A percentile compares a stretch with the other conserved stretches of the same genome.
These are phyloP conservation scores for Melanchra persicariae DNA, from an alignment of 2,888 invertebrate genomes.

Conservation along the genomic window DNA sequence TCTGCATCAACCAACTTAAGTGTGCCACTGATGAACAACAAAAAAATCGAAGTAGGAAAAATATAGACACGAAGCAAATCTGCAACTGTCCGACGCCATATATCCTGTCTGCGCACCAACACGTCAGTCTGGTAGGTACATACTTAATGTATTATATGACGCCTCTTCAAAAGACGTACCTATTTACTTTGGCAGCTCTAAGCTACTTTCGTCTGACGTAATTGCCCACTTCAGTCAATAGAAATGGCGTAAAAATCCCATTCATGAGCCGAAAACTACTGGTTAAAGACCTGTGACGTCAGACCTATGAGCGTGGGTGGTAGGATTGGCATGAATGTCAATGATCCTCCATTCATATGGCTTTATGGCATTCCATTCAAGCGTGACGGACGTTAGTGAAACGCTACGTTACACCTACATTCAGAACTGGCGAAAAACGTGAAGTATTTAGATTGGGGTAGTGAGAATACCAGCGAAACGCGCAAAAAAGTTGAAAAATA, in stretches of 20 bases:
- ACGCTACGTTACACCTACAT: constrained; percentile 39
- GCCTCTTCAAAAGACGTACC: constrained; percentile 26
- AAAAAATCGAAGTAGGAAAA: not conserved
- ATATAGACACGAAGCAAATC: not conserved
- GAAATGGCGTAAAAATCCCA: constrained; percentile 53
- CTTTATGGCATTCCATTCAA: constrained; percentile 59
- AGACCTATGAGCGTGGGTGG: constrained; percentile 66
- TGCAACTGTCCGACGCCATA: not conserved
- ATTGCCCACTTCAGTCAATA: constrained; percentile 38
- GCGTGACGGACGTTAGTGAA: constrained; percentile 44
- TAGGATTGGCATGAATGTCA: constrained; percentile 69
- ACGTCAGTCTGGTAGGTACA: not conserved
- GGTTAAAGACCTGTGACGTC: constrained; percentile 71
- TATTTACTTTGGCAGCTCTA: constrained; percentile 39
- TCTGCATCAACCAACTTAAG: not conserved
- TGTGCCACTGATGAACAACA: not conserved
- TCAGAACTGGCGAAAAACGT: constrained; percentile 15
- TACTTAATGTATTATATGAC: constrained; percentile 20
- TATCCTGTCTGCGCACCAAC: constrained; percentile 12
- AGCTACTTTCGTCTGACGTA: constrained; percentile 38
- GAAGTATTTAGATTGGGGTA: constrained; percentile 10
- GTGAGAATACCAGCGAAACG: not conserved
- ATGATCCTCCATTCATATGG: constrained; percentile 60
- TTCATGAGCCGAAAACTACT: constrained; percentile 54
- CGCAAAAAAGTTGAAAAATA: not conserved